These are phyloP conservation scores for Gallinago undulata DNA, from an alignment of 2,113 vertebrate genomes.

Conservation along the genomic window DNA sequence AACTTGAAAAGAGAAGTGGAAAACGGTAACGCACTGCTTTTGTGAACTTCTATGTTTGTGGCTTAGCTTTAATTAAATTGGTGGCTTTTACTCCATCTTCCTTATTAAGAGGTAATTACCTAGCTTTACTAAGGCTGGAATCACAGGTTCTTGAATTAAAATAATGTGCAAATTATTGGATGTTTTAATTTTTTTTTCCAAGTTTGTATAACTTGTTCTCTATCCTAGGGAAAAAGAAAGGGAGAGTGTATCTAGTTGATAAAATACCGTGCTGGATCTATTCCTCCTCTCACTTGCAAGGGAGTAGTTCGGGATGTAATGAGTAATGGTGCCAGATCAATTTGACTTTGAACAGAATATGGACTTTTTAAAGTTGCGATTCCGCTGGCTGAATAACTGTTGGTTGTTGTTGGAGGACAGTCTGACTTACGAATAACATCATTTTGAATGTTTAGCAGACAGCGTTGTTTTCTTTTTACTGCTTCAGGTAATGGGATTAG, in stretches of 20 bases:
- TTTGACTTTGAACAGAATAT: not conserved
- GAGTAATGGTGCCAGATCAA: not conserved
- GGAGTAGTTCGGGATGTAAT: not conserved
- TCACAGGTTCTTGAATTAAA: not conserved
- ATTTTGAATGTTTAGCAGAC: not conserved
- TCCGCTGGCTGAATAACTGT: not conserved
- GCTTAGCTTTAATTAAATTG: not conserved
- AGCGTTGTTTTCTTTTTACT: slow-evolving; percentile 13
- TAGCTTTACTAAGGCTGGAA: slow-evolving; percentile 5
- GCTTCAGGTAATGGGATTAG: slow-evolving; percentile 86
- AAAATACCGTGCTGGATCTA: not conserved
- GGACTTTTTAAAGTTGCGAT: not conserved
- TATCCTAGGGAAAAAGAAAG: not conserved
- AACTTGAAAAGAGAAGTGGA: slow-evolving; percentile 95
- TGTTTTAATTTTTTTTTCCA: not conserved
- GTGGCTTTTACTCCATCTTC: not conserved
- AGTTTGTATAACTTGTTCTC: not conserved
- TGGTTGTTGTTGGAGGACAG: not conserved
- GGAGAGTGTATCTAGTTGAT: not conserved
- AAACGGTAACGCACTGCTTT: slow-evolving; percentile 79
- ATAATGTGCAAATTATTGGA: not conserved
- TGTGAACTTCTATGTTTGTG: not conserved
- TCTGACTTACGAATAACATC: not conserved
- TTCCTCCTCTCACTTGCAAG: not conserved
- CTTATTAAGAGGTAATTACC: not conserved